Conservation (phyloP, 2,113 vertebrate genomes). For the Clarias macrocephalus region DNA sequence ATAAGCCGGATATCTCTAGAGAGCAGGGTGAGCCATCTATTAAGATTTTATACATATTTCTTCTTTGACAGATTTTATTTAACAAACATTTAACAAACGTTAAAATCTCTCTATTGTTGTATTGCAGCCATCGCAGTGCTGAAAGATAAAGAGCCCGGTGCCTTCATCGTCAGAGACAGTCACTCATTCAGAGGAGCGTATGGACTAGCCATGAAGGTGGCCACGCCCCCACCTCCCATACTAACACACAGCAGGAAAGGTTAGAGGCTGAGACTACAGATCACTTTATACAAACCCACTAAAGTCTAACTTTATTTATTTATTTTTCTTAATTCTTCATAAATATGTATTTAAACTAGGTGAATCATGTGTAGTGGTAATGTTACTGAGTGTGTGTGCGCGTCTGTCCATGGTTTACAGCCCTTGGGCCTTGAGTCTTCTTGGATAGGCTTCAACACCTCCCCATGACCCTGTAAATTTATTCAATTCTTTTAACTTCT, state of each 20-base stretch:
- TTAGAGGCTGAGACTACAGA: conserved; percentile 51
- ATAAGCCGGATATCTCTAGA: conserved; percentile 95
- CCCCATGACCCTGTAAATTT: too few relatives aligned
- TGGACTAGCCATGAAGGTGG: conserved; percentile 93
- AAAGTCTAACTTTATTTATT: background rate
- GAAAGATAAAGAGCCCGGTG: conserved; percentile 91
- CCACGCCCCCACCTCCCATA: conserved; percentile 86
- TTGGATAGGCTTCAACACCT: too few relatives aligned
- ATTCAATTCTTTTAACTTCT: background rate
- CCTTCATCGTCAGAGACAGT: conserved; percentile 92
- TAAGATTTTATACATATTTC: background rate
- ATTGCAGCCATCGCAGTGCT: conserved; percentile 83
- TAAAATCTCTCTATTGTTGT: conserved; percentile 31
- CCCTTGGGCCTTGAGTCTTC: too few relatives aligned
- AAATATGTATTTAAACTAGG: background rate
- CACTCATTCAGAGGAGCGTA: conserved; percentile 95
- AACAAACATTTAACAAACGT: background rate
- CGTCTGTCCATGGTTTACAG: too few relatives aligned
- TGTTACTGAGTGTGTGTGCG: too few relatives aligned
- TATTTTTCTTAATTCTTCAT: background rate
- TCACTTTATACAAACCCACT: background rate
- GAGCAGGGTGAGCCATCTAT: conserved; percentile 84
- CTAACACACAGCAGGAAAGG: conserved; percentile 88
- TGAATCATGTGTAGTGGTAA: too few relatives aligned
- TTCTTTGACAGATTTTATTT: background rate